Base-by-base conservation (phyloP, 2,888 invertebrate species). In the Stictocephala bisonia region DNA sequence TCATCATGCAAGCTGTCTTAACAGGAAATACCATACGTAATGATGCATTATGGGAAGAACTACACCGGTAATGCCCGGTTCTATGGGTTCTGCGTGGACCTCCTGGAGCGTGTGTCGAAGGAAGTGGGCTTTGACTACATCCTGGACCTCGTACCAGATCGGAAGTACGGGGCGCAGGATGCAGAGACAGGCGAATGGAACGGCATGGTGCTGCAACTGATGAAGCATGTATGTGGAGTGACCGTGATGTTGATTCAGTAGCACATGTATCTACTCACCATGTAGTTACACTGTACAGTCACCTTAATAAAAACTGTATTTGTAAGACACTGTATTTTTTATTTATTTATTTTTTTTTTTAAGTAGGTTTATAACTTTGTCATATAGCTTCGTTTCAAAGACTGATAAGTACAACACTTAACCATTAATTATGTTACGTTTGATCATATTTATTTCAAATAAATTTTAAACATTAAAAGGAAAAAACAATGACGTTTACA, bases 31-130 rank as follows among this genome's bases (percentile, higher is more conserved):
- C 91, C 92, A 0, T 92, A 91, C 83, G 90, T 92, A 77, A 91
- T 91, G 91, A 89, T 91, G 88, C 89, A 88, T 81, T 86, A 86
- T 77, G 88, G 86, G 75, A 90, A 89, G 83, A 91, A 90, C 82
- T 88, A 88, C 83, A 90, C 90, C 11, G 91, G 91, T 53, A 93
- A 93, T 82, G 88, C 88, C 77, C 86, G 91, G 73, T 93, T 91
- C 84, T 92, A 90, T 83, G 93, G 93, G 67, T 93, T 92, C 84
- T 93, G 93, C 84, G 90, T 93, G 76, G 93, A 93, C 83, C 86
- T 93, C 53, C 85, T 92, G 79, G 88, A 90, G 80, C 86, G 87
- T 73, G 87, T 92, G 78, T 88, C 91, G 1, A 87, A 86, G 77
- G 87, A 90, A 81, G 88, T 91, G 40, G 91, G 91, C 58, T 92